Conservation (phyloP, 2,797 vertebrate species). For the Myripristis jacobus region DNA sequence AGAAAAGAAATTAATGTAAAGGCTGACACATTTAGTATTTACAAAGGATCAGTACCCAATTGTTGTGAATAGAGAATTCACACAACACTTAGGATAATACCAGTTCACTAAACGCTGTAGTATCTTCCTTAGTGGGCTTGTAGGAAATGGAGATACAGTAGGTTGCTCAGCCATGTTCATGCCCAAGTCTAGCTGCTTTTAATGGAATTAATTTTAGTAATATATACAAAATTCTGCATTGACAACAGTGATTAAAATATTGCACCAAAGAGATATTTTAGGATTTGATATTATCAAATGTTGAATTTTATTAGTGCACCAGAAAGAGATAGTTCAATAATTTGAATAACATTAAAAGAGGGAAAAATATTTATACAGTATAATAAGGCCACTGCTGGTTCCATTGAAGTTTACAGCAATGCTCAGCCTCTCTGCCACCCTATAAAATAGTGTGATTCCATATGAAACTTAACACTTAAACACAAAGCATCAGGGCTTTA, state of each 20-base stretch:
- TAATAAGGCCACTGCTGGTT: conserved; percentile 59
- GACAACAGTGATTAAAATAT: background rate
- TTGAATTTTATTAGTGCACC: background rate
- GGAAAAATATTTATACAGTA: background rate
- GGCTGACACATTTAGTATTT: background rate
- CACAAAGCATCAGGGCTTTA: conserved; percentile 20
- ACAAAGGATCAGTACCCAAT: too few species aligned
- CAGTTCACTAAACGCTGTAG: too few species aligned
- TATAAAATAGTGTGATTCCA: conserved; percentile 11
- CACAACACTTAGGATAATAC: too few species aligned
- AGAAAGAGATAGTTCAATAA: conserved; percentile 17
- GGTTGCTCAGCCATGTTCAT: too few species aligned
- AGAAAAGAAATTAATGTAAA: too few species aligned
- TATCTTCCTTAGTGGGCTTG: too few species aligned
- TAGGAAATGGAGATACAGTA: too few species aligned
- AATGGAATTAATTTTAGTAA: conserved; percentile 3
- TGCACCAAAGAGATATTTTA: background rate
- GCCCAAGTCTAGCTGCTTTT: background rate
- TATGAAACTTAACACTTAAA: background rate
- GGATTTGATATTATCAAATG: conserved; percentile 13
- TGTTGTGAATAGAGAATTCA: too few species aligned
- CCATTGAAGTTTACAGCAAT: conserved; percentile 41
- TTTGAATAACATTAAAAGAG: conserved; percentile 9
- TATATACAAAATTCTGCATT: background rate
- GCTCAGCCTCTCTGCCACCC: conserved; percentile 9